Evolutionary conservation across 2,888 invertebrate genomes (phyloP).

Genomic region (Morpho helenor): DNA sequence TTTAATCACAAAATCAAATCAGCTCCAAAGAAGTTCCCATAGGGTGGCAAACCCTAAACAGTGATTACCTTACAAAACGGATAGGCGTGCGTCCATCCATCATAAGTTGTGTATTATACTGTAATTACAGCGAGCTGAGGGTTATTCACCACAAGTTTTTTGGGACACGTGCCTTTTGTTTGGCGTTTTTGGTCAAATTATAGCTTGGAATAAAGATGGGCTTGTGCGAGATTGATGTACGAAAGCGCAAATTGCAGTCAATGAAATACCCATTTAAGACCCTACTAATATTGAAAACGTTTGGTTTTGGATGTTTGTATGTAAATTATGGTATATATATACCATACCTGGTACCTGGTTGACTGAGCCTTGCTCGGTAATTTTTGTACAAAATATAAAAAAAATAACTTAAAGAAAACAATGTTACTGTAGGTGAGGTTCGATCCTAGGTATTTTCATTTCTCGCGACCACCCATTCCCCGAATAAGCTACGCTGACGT

Average conservation of each 20-base stretch:
- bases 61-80: conserved; percentile 33
- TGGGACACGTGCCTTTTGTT: conserved; percentile 57
- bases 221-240: conserved; percentile 9
- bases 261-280: conserved; percentile 2
- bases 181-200: conserved; percentile 48
- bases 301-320: too few species aligned
- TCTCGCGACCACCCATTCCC: too few species aligned
- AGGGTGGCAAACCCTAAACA: conserved; percentile 30
- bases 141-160: conserved; percentile 22
- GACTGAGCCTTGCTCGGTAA: too few species aligned
- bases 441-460: too few species aligned
- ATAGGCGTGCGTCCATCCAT: conserved; percentile 39
- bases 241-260: conserved; percentile 11
- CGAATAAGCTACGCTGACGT: too few species aligned
- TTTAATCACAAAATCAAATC: conserved; percentile 19
- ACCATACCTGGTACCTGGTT: too few species aligned
- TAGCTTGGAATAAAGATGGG: conserved; percentile 22
- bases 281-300: too few species aligned
- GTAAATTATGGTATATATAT: too few species aligned
- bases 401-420: too few species aligned
- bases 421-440: too few species aligned
- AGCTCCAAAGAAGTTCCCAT: conserved; percentile 27
- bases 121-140: conserved; percentile 34
- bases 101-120: conserved; percentile 36
- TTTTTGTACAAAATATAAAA: too few species aligned